Base-by-base conservation (phyloP, 1,140 invertebrate species). In the Laupala kohalensis region DNA sequence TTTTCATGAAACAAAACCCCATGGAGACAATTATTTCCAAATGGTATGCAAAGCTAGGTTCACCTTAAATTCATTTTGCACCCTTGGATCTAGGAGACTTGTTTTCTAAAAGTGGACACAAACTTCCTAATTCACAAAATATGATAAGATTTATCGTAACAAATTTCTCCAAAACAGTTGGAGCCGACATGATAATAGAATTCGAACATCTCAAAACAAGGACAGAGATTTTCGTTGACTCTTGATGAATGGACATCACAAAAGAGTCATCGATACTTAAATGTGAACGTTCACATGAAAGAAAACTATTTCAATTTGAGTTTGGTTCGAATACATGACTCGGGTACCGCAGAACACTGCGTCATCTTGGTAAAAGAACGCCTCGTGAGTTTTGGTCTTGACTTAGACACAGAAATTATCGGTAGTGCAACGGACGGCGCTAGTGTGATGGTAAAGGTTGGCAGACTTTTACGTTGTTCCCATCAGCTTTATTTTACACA, bases 211-310 rank as follows among this genome's bases (percentile, higher is more conserved):
- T 6, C 5, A 19, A 66, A 25, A 66, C 12, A 66, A 66, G n/a
- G n/a, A 12, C 64, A 66, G 12, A 66, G 25, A 66, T 66, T 66
- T 25, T 24, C 64, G 23, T 66, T 66, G 5, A 24, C 6, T 66
- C 19, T 66, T 19, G 64, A 66, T 26, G 64, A 66, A 19, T 66
- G 25, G 23, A 66, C 64, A 25, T 66, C 64, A 6, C 64, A 66
- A 26, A 66, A 66, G 19, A 66, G 19, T 66, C 64, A 29, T 25
- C 67, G 29, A 69, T 69, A 69, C 25, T 25, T 77, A 69, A 77
- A 77, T 25, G 69, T 76, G 65, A 76, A 76, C 69, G 62, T 77
- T 64, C 75, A 76, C 67, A 69, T 69, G 19, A 67, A 75, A 69
- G 71, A 74, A 69, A 73, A 67, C 64, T 73, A 74, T 64, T 73